A percentile compares a stretch with the other conserved stretches of the same genome.
Evolutionary conservation across 2,113 vertebrate species (phyloP).

Genomic region (Casuarius casuarius): DNA sequence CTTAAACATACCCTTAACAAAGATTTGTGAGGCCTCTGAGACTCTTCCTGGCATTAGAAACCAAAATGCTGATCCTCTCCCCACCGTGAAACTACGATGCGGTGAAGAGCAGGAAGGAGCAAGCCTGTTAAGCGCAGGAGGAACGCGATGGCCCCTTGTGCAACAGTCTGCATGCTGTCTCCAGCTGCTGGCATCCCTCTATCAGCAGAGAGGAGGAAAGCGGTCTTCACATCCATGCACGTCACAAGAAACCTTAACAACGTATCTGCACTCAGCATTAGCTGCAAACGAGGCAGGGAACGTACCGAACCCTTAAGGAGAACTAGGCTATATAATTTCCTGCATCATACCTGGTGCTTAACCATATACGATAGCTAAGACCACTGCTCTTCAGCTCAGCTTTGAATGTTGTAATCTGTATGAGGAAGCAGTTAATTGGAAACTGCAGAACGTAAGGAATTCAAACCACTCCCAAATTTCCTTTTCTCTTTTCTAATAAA

Average conservation of each 20-base stretch:
- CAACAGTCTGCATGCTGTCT: rapidly evolving
- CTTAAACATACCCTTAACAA: not conserved
- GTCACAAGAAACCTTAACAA: not conserved
- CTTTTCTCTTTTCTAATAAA: not conserved
- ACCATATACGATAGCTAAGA: rapidly evolving
- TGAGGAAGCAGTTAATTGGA: not conserved
- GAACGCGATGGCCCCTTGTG: not conserved
- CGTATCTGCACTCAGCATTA: rapidly evolving
- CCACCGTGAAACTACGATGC: not conserved
- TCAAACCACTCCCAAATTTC: not conserved
- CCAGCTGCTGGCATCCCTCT: not conserved
- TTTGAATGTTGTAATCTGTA: not conserved
- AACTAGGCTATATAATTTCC: not conserved
- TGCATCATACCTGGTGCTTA: too few species aligned
- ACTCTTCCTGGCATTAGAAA: not conserved
- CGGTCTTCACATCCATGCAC: not conserved
- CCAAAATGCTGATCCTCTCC: not conserved
- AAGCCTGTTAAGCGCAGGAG: rapidly evolving
- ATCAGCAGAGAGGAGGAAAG: not conserved
- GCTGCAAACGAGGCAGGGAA: not conserved
- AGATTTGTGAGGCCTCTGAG: not conserved
- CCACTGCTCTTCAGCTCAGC: rapidly evolving
- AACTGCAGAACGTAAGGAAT: not conserved
- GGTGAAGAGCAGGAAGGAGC: not conserved
- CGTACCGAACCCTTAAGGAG: not conserved